These are phyloP conservation scores for Drosophila bifasciata DNA, from an alignment of 1,140 invertebrate genomes.

Conservation along the genomic window DNA sequence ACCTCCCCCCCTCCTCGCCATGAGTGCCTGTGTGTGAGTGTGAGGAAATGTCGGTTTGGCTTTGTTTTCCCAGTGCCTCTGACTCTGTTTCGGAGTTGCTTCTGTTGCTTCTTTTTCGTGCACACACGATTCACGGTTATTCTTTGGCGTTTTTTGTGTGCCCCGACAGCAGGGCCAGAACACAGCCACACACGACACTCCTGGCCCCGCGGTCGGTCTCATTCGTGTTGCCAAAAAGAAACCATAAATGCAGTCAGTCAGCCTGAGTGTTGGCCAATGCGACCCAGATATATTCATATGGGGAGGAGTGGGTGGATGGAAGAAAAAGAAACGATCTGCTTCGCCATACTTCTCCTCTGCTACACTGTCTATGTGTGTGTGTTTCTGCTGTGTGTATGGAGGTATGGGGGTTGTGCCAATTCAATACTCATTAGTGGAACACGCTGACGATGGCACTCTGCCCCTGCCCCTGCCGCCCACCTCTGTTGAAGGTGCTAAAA, in stretches of 20 bases:
- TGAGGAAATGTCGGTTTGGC: constrained; percentile 36
- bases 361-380: neutral
- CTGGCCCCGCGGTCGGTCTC: neutral
- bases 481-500: constrained; percentile 40
- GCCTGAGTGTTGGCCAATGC: constrained; percentile 1
- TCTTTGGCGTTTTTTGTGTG: constrained; percentile 44
- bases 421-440: constrained; percentile 35
- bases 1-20: constrained; percentile 10
- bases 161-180: neutral
- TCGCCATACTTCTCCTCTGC: too few species aligned
- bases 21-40: constrained; percentile 17
- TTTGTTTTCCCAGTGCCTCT: constrained; percentile 43
- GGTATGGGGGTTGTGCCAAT: constrained; percentile 3
- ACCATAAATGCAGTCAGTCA: constrained; percentile 1
- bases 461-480: too few species aligned
- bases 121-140: constrained; percentile 25
- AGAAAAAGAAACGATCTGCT: neutral
- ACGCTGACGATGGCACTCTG: neutral
- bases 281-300: constrained; percentile 26
- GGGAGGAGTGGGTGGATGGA: neutral
- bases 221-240: constrained; percentile 32
- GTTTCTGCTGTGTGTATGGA: too few species aligned
- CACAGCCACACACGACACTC: constrained; percentile 1
- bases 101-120: constrained; percentile 44
- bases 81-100: constrained; percentile 11